These are phyloP conservation scores for Sinohyriopsis cumingii DNA, from an alignment of 2,888 invertebrate species.

Conservation along the genomic window DNA sequence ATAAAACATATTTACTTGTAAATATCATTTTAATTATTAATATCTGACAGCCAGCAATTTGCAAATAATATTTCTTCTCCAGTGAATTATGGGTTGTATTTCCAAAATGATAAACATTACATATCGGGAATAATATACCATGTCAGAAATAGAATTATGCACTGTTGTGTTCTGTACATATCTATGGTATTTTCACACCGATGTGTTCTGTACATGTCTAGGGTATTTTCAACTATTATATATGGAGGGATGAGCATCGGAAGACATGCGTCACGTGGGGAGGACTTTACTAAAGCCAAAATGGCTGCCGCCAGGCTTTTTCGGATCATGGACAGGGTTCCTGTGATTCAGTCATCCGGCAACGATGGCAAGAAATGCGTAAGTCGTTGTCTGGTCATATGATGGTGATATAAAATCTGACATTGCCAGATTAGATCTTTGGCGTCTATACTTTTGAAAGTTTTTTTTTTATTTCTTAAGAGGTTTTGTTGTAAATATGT, in stretches of 20 bases:
- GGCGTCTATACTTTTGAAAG: neutral
- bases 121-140: neutral
- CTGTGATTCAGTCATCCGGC: conserved; percentile 51
- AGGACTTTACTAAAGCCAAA: conserved; percentile 63
- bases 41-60: too few relatives aligned
- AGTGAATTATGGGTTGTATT: too few relatives aligned
- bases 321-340: conserved; percentile 51
- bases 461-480: neutral
- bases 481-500: too few relatives aligned
- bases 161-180: neutral
- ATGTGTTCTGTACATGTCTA: conserved; percentile 22
- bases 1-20: too few relatives aligned
- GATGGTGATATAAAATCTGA: conserved; percentile 1
- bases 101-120: too few relatives aligned
- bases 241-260: conserved; percentile 66
- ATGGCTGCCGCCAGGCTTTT: conserved; percentile 56
- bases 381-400: conserved; percentile 12
- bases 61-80: too few relatives aligned
- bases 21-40: too few relatives aligned
- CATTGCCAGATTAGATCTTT: neutral
- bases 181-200: conserved; percentile 55
- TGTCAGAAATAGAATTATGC: neutral
- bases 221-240: conserved; percentile 61
- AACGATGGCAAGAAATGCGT: conserved; percentile 44
- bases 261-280: conserved; percentile 50